These are phyloP conservation scores for Tenebrosternarchus preto DNA, from an alignment of 2,113 vertebrate species.

Conservation along the genomic window DNA sequence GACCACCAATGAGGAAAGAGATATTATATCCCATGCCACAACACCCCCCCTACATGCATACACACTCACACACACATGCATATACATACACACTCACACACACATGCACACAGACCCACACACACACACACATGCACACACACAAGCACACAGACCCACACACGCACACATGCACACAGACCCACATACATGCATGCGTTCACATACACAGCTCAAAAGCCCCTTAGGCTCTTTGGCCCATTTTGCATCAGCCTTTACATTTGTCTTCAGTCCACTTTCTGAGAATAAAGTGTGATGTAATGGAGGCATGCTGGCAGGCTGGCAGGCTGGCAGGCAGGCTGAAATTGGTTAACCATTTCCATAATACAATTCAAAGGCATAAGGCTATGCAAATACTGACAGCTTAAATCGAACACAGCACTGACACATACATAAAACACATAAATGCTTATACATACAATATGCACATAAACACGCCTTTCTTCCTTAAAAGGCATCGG, in stretches of 20 bases:
- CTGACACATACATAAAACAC: neutral
- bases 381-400: neutral
- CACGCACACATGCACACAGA: slow-evolving; percentile 59
- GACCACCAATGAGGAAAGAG: slow-evolving; percentile 38
- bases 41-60: slow-evolving; percentile 24
- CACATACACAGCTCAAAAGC: slow-evolving; percentile 61
- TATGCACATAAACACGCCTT: no score
- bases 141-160: slow-evolving; percentile 55
- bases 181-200: slow-evolving; percentile 18
- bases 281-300: neutral
- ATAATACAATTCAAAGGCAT: neutral
- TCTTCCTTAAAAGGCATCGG: no score
- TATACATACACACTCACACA: slow-evolving; percentile 59
- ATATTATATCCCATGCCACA: neutral
- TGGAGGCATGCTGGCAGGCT: no score
- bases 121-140: slow-evolving; percentile 49
- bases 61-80: slow-evolving; percentile 18
- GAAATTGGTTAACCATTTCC: slow-evolving; percentile 10
- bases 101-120: slow-evolving; percentile 55
- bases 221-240: slow-evolving; percentile 21
- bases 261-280: slow-evolving; percentile 12
- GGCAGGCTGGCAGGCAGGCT: neutral
- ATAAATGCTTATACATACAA: no score
- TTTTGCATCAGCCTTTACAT: slow-evolving; percentile 31
- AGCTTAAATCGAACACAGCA: neutral